phyloP scores from a whole-genome alignment of 2,888 invertebrate species.

The Parasteatoda lunata region DNA sequence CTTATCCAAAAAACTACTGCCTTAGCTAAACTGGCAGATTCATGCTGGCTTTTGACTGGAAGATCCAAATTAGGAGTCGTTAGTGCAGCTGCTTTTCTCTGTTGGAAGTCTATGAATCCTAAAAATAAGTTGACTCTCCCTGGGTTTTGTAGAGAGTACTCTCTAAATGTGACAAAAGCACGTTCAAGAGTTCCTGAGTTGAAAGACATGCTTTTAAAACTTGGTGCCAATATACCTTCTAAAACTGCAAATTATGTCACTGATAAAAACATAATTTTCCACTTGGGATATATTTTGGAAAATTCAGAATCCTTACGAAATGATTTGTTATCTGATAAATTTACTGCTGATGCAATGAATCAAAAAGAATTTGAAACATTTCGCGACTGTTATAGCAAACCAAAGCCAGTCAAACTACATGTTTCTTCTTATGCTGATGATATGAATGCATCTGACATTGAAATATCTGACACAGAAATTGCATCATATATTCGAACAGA shows the following conservation, averaged over 20 bases:
- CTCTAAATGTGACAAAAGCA: constrained; percentile 2
- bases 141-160: constrained; percentile 18
- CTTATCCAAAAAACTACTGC: constrained; percentile 21
- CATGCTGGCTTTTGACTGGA: constrained; percentile 38
- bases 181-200: constrained; percentile 15
- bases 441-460: constrained; percentile 21
- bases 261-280: constrained; percentile 33
- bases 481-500: constrained; percentile 27
- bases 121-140: neutral
- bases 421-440: neutral
- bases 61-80: constrained; percentile 25
- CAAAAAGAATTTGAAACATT: constrained; percentile 18
- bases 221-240: constrained; percentile 34
- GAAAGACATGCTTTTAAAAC: constrained; percentile 31
- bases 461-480: constrained; percentile 42
- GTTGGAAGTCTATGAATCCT: constrained; percentile 46
- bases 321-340: constrained; percentile 32
- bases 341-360: constrained; percentile 20
- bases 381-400: neutral
- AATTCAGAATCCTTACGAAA: constrained; percentile 41
- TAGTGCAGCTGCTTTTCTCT: constrained; percentile 42
- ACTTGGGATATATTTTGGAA: constrained; percentile 41
- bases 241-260: constrained; percentile 30
- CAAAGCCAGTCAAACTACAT: neutral
- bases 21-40: constrained; percentile 28